Evolutionary conservation across 2,797 vertebrate genomes (phyloP), one percentile per base, ranked within the genome.

Genomic region (Pangasius macronema): DNA sequence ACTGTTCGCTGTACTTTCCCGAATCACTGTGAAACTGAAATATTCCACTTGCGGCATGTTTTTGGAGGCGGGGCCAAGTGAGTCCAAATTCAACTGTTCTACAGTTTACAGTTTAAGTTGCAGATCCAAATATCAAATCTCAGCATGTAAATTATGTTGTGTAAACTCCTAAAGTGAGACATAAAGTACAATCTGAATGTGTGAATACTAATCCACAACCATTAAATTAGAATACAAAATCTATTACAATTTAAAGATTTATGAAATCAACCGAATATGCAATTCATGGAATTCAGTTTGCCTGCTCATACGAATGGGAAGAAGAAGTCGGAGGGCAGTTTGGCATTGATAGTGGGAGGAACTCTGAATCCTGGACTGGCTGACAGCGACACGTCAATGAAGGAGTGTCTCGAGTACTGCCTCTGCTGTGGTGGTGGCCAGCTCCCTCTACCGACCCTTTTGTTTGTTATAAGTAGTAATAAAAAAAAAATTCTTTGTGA

Each of bases 251-350:
- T 55, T 30, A 53, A 53, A 7, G 49, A 53, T 55, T 79, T 36
- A 46, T 63, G 18, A 63, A 82, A 36, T 42, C 22, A 36, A n/a
- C 3, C 72, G 10, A 77, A 77, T 53, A 9, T 79, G 16, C 30
- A 80, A 14, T 59, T 39, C 55, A 39, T 13, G 33, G 33, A 39
- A 59, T 33, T 80, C 53, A 46, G 2, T 67, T 49, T 61, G 46
- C 22, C 0, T 33, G 1, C 1, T 97, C 92, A 99, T n/a, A 96
- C 94, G 90, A 99, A 99, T 0, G 98, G 98, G 89, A 97, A 97
- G 95, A 99, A 99, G 93, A 99, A 99, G 91, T 98, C 95, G 65
- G 95, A 97, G 9, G 98, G 98, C 87, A 99, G 95, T 87, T 95
- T 97, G 89, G 95, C 95, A 6, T 97, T 88, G 82, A 99, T 96